A percentile compares a stretch with the other conserved stretches of the same genome.
Conservation (phyloP, 35 echinoderm and acorn worm species). For the Heliocidaris tuberculata region DNA sequence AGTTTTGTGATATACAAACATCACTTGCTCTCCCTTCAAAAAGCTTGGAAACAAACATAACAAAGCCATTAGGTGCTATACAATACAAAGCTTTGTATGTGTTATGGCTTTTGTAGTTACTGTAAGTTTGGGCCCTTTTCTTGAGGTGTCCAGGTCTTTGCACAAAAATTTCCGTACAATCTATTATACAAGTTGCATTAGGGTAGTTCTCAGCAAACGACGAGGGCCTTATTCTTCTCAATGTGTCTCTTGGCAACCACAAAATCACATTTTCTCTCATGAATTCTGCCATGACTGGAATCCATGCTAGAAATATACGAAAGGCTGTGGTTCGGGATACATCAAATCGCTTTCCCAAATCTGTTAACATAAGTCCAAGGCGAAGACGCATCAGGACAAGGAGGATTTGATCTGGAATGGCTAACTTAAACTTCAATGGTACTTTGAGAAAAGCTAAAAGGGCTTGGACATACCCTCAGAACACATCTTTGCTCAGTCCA, state of each 20-base stretch:
- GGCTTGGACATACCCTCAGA: background rate
- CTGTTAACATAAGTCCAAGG: constrained; percentile 34
- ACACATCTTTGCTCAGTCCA: constrained; percentile 5
- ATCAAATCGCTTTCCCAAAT: constrained; percentile 41
- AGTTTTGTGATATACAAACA: constrained; percentile 26
- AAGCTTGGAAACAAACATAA: constrained; percentile 62
- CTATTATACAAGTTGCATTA: constrained; percentile 38
- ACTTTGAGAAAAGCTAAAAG: background rate
- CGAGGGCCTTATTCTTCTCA: constrained; percentile 1
- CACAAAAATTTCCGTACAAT: constrained; percentile 38
- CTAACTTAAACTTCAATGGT: background rate
- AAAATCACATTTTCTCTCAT: background rate
- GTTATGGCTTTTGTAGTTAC: constrained; percentile 55
- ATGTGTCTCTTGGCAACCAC: constrained; percentile 36
- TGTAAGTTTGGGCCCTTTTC: background rate
- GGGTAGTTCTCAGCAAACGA: constrained; percentile 39
- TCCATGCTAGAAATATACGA: constrained; percentile 34
- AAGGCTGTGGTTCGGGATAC: constrained; percentile 8
- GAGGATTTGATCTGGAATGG: constrained; percentile 19
- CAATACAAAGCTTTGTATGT: constrained; percentile 52
- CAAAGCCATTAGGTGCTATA: constrained; percentile 55
- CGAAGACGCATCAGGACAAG: constrained; percentile 46
- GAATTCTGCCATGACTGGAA: background rate
- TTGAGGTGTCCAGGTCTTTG: constrained; percentile 15
- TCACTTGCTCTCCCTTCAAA: constrained; percentile 61